Base-by-base conservation (phyloP, 2,113 vertebrate genomes). In the Pachycephala philippinensis region DNA sequence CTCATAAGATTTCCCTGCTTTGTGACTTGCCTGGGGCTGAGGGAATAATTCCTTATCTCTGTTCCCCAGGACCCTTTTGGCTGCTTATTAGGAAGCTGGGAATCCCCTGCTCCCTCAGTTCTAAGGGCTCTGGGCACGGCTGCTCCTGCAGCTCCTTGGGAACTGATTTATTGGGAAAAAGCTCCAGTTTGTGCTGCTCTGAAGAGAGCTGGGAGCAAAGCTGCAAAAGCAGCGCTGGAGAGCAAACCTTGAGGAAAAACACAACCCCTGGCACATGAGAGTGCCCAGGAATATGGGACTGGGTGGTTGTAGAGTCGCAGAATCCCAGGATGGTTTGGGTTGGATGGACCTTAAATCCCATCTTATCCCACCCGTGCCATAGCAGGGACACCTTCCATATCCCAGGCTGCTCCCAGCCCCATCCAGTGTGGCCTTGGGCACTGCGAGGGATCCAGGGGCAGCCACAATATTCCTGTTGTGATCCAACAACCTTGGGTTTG, bases 241-340 rank as follows among this genome's bases (percentile, higher is more conserved):
- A 64, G 4, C 14, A 60, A 72, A 63, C 13, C 11, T 37, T 8
- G 42, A n/a, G 45, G 8, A 11, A 26, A 57, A 83, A 10, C 30
- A 54, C 1, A 44, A 21, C 13, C 13, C 37, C 27, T 30, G 61
- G n/a, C 63, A 7, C 2, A 1, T 3, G 11, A 11, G 10, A 16
- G 7, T 35, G 8, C 24, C 11, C 7, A 47, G 47, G 31, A 49
- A 26, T 16, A 0, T 2, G 27, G 23, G 33, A 23, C 23, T 72
- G 37, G 44, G 15, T 39, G 72, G 31, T 8, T 65, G 28, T 11
- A 2, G 37, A 65, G 50, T 24, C n/a, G 15, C 78, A 54, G 54
- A 47, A 54, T 31, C 10, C 79, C 35, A 8, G 79, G 6, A 11
- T 54, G 40, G 24, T 47, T 76, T 54, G 53, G 16, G 54, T 35